These are phyloP conservation scores for Pentamera pediparva DNA, from an alignment of 53 echinoderm and acorn worm genomes.

Conservation along the genomic window DNA sequence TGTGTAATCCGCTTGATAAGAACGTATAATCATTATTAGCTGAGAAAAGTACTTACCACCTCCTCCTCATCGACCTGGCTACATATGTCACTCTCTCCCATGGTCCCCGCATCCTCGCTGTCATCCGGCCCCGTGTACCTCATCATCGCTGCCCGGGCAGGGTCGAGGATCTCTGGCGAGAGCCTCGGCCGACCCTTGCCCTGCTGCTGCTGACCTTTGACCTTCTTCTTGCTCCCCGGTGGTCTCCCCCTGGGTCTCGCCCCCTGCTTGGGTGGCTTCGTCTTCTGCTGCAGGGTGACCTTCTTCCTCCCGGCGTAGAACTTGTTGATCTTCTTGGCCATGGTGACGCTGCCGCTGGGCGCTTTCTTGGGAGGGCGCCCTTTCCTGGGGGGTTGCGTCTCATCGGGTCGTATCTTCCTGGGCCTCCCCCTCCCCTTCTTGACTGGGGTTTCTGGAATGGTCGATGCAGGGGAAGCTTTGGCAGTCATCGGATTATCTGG, in stretches of 20 bases:
- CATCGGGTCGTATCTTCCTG: constrained; percentile 24
- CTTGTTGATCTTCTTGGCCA: constrained; percentile 63
- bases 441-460: not conserved
- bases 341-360: constrained; percentile 32
- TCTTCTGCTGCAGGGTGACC: constrained; percentile 16
- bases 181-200: constrained; percentile 60
- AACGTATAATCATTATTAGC: too few species aligned
- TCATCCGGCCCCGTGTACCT: constrained; percentile 22
- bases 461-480: not conserved
- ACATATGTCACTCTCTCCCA: constrained; percentile 16
- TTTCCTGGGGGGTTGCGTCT: constrained; percentile 5
- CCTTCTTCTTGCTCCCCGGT: constrained; percentile 50
- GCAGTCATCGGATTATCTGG: constrained; percentile 4
- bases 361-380: constrained; percentile 24
- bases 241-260: constrained; percentile 48
- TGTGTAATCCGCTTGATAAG: too few species aligned
- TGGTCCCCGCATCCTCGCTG: constrained; percentile 33
- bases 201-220: constrained; percentile 48
- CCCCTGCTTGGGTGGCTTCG: constrained; percentile 17
- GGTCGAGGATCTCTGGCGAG: constrained; percentile 44
- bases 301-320: constrained; percentile 47
- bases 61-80: constrained; percentile 23
- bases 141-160: constrained; percentile 29
- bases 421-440: constrained; percentile 32
- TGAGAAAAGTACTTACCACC: too few species aligned